Conservation (phyloP, 2,888 invertebrate species). For the Lucinisca nassula region DNA sequence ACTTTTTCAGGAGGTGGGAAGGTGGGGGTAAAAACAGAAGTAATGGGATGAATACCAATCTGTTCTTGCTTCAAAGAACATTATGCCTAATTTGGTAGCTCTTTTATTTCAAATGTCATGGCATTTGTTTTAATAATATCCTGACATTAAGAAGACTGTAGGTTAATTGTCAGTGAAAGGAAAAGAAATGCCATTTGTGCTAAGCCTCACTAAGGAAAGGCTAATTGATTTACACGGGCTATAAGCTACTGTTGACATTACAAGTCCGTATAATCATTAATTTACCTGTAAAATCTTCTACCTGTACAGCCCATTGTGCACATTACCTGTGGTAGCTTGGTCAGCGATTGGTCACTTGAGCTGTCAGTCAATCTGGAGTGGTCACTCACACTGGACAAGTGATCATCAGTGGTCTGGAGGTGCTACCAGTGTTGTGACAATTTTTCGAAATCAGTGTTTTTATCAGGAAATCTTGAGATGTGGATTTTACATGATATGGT, state of each 20-base stretch:
- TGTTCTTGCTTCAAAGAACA: no score
- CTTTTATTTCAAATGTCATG: no score
- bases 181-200: neutral
- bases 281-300: constrained; percentile 9
- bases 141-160: neutral
- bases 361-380: constrained; percentile 29
- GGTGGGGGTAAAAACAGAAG: no score
- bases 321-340: constrained; percentile 8
- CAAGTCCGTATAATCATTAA: constrained; percentile 8
- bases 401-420: neutral
- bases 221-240: neutral
- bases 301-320: constrained; percentile 13
- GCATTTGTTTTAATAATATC: neutral
- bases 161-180: neutral
- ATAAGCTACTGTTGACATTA: neutral
- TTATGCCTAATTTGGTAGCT: no score
- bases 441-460: neutral
- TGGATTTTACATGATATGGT: constrained; percentile 9
- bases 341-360: constrained; percentile 18
- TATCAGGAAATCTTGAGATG: neutral
- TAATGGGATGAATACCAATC: no score
- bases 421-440: neutral
- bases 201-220: neutral
- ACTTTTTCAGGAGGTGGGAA: no score
- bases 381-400: constrained; percentile 16